phyloP scores from a whole-genome alignment of 2,888 invertebrate genomes.

The Myopa tessellatipennis region DNA sequence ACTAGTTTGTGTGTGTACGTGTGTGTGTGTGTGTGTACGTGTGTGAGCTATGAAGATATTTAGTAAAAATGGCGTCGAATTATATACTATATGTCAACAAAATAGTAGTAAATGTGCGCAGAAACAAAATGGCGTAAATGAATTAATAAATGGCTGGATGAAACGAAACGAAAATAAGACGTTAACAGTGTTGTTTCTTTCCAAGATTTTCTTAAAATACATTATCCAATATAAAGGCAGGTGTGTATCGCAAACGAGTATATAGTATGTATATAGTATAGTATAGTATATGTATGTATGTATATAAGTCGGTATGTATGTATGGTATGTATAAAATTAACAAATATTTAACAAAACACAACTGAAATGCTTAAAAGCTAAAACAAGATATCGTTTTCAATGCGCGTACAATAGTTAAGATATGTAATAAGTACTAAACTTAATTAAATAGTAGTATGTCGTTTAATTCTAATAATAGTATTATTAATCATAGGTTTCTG shows the following conservation, averaged over 20 bases:
- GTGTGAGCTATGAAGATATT: background rate
- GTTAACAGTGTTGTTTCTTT: constrained; percentile 18
- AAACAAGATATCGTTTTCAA: constrained; percentile 18
- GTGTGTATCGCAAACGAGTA: background rate
- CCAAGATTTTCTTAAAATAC: background rate
- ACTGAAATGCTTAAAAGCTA: constrained; percentile 35
- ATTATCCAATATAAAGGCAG: background rate
- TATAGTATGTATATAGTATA: constrained; percentile 5
- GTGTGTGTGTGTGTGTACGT: background rate
- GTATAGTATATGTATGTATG: constrained; percentile 6
- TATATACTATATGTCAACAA: background rate
- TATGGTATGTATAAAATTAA: constrained; percentile 6
- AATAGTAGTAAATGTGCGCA: constrained; percentile 25
- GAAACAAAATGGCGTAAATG: constrained; percentile 24
- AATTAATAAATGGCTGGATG: constrained; percentile 12
- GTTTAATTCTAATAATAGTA: constrained; percentile 2
- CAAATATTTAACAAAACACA: constrained; percentile 22
- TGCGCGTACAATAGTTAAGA: constrained; percentile 25
- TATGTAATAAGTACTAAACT: constrained; percentile 21
- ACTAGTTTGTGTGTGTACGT: background rate
- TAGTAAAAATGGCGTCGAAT: constrained; percentile 18
- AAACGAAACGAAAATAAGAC: background rate
- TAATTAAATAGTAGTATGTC: constrained; percentile 1
- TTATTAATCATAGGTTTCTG: background rate
- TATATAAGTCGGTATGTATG: background rate